Conservation (phyloP, 1,140 invertebrate species). For the Chrysomallon squamiferum region DNA sequence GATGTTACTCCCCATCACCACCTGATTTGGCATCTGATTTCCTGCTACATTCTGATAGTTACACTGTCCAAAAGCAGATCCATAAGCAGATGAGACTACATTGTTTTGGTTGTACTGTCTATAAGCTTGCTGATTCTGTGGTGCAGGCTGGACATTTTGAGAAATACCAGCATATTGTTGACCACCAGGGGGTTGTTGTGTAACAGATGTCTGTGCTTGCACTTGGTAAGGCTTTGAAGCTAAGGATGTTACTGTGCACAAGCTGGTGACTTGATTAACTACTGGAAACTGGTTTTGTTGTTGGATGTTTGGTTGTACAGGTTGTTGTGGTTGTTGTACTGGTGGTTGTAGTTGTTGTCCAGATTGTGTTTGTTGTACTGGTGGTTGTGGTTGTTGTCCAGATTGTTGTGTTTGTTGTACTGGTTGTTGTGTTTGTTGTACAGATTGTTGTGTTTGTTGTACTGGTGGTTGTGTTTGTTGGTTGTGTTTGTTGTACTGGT, state of each 20-base stretch:
- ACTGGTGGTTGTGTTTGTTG: too few relatives aligned
- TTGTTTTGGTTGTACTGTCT: too few relatives aligned
- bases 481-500: constrained; percentile 2
- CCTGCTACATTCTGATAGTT: too few relatives aligned
- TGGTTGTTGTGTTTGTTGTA: neutral
- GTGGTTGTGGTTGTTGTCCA: neutral
- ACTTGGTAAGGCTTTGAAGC: neutral
- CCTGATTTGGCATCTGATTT: too few relatives aligned
- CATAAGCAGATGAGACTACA: too few relatives aligned
- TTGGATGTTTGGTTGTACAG: neutral
- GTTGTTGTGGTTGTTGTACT: neutral
- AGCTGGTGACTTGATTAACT: neutral
- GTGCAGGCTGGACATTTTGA: neutral
- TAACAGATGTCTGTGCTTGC: constrained; percentile 13
- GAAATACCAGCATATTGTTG: constrained; percentile 16
- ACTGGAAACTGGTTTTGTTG: neutral
- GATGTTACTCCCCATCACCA: too few relatives aligned
- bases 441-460: constrained; percentile 1
- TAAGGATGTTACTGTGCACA: constrained; percentile 1
- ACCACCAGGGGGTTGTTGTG: constrained; percentile 10
- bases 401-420: neutral
- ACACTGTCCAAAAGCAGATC: too few relatives aligned
- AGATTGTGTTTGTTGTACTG: neutral
- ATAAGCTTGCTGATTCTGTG: neutral
- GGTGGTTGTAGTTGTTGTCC: constrained; percentile 1